Percentiles rank a stretch among this genome's conserved stretches.
These are phyloP conservation scores for Lithophane ornitopus DNA, from an alignment of 2,888 invertebrate species.

Conservation along the genomic window DNA sequence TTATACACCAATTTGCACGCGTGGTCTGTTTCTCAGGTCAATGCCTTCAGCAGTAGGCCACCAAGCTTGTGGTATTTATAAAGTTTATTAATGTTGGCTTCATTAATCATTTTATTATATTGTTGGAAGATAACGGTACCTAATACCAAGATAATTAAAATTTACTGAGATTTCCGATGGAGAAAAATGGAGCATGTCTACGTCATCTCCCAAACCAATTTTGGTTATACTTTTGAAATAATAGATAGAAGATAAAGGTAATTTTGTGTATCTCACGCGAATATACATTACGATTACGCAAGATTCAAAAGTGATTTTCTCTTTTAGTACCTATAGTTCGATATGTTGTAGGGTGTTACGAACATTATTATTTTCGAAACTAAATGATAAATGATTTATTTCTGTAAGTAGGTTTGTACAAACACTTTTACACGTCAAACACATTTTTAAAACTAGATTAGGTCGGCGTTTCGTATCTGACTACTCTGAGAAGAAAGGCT, in stretches of 20 bases:
- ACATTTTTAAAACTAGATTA: too few species aligned
- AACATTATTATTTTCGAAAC: not conserved
- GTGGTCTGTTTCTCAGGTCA: conserved; percentile 22
- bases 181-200: not conserved
- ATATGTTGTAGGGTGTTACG: too few species aligned
- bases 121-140: not conserved
- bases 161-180: not conserved
- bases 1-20: conserved; percentile 48
- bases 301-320: not conserved
- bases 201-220: not conserved
- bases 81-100: conserved; percentile 34
- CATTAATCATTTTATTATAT: conserved; percentile 26
- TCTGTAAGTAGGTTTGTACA: too few species aligned
- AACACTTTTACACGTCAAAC: too few species aligned
- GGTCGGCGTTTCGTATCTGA: too few species aligned
- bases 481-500: too few species aligned
- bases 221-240: not conserved
- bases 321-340: too few species aligned
- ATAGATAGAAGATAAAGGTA: too few species aligned
- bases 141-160: conserved; percentile 3
- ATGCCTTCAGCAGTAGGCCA: conserved; percentile 3
- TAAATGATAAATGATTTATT: too few species aligned
- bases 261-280: too few species aligned
- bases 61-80: conserved; percentile 30
- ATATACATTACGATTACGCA: not conserved